Evolutionary conservation across 1,140 invertebrate species (phyloP).

Genomic region (Mactra quadrangularis): DNA sequence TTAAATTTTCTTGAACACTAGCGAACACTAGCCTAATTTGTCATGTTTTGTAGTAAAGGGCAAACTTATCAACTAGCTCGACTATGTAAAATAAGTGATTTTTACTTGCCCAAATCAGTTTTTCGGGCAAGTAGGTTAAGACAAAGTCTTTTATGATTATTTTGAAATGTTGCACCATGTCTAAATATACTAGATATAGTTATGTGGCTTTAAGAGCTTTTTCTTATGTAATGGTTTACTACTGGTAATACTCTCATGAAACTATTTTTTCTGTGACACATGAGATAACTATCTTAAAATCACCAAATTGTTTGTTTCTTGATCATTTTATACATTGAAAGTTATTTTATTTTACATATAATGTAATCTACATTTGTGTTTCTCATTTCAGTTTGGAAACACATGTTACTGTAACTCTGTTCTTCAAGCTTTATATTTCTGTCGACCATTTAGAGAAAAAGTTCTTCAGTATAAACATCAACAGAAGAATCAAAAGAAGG

Average conservation of each 20-base stretch:
- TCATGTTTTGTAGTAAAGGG: too few relatives aligned
- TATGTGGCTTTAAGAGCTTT: too few relatives aligned
- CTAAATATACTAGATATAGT: too few relatives aligned
- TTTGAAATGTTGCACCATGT: too few relatives aligned
- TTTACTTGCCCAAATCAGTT: neutral
- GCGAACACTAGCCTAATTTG: too few relatives aligned
- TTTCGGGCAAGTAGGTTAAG: neutral
- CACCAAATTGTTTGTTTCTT: neutral
- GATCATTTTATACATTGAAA: neutral
- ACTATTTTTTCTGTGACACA: too few relatives aligned
- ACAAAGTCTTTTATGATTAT: neutral
- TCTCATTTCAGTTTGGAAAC: constrained; percentile 96
- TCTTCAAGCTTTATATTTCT: constrained; percentile 99
- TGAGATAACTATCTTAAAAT: too few relatives aligned
- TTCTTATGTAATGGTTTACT: too few relatives aligned
- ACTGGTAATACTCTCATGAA: too few relatives aligned
- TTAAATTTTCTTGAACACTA: too few relatives aligned
- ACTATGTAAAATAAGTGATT: neutral
- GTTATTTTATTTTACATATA: constrained; percentile 3
- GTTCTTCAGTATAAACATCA: constrained; percentile 98
- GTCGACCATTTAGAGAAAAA: constrained; percentile 99
- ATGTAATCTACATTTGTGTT: neutral
- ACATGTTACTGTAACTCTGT: constrained; percentile 99
- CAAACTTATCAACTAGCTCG: too few relatives aligned
- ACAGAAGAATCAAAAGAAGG: constrained; percentile 98